Evolutionary conservation across 2,888 invertebrate species (phyloP), one percentile per base, ranked within the genome.

Genomic region (Dichetophora obliterata): DNA sequence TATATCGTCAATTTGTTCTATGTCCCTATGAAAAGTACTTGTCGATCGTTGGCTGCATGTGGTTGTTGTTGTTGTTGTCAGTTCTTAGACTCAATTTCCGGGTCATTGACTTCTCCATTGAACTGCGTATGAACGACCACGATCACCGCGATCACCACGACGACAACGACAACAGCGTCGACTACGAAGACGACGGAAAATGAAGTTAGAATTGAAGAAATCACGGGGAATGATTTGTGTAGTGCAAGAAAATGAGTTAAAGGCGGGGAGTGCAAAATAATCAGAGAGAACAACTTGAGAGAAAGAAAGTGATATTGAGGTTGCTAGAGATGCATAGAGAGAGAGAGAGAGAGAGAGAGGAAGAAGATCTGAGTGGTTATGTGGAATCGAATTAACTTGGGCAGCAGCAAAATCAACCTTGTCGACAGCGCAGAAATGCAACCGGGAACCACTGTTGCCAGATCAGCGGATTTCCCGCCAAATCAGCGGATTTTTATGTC

Each of bases 21-120:
- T 27, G 37, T 73, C 65, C 34, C 73, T 52, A 43, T 57, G 57
- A 63, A 73, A 65, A 61, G 70, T 77, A 79, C 78, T 81, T 22
- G 71, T 59, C 54, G 71, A 57, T 34, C 71, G 54, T 52, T 54
- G 19, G 43, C 54, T 22, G n/a, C 52, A 54, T 54, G 43, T 19
- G 27, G 43, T 3, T 31, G 52, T 14, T 52, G 50, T 1, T 50
- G 78, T 57, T 80, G 78, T 82, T 85, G 84, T 79, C 80, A 80
- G 79, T 82, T 82, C 81, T 84, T 82, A 85, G 87, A 87, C 86
- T 88, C 88, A 88, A 87, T 88, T 88, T 88, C 88, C 88, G 88
- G 88, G 88, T 89, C 88, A 88, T 87, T 88, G 88, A 89, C 88
- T 83, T 83, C 80, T 81, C 78, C 86, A 86, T 87, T 85, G 85